These are phyloP conservation scores for Xyrauchen texanus DNA, from an alignment of 2,113 vertebrate genomes.

Conservation along the genomic window DNA sequence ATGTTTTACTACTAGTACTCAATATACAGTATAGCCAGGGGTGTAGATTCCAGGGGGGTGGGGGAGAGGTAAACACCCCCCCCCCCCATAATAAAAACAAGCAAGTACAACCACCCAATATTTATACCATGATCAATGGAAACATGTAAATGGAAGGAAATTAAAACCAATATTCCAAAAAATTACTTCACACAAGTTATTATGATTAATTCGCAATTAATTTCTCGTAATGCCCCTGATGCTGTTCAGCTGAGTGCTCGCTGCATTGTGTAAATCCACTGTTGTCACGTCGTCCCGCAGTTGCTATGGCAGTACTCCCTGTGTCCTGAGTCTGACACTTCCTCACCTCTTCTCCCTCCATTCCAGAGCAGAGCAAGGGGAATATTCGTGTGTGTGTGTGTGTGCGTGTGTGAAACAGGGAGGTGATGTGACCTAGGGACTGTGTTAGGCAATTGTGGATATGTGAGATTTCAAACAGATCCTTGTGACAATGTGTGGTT, in stretches of 20 bases:
- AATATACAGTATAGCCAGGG: slow-evolving; percentile 3
- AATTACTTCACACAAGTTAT: slow-evolving; percentile 5
- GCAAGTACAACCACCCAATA: too few species aligned
- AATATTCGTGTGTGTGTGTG: neutral
- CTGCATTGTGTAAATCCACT: slow-evolving; percentile 1
- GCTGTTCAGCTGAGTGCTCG: neutral
- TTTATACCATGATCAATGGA: too few species aligned
- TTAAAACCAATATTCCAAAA: slow-evolving; percentile 1
- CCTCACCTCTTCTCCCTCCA: neutral
- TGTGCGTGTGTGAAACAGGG: neutral
- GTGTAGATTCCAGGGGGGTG: too few species aligned
- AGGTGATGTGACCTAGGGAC: neutral
- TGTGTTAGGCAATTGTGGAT: neutral
- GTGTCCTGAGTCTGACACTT: slow-evolving; percentile 7
- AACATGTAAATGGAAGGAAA: too few species aligned
- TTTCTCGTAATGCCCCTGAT: slow-evolving; percentile 4
- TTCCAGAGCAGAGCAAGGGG: neutral
- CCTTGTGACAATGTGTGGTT: slow-evolving; percentile 13
- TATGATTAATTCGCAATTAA: neutral
- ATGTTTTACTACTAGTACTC: slow-evolving; percentile 66
- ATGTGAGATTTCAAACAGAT: too few species aligned
- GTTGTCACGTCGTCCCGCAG: slow-evolving; percentile 12
- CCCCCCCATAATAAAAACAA: too few species aligned
- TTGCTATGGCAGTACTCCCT: slow-evolving; percentile 24
- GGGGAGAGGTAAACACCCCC: too few species aligned